phyloP scores from a whole-genome alignment of 2,797 vertebrate species.

The Malurus splendens region DNA sequence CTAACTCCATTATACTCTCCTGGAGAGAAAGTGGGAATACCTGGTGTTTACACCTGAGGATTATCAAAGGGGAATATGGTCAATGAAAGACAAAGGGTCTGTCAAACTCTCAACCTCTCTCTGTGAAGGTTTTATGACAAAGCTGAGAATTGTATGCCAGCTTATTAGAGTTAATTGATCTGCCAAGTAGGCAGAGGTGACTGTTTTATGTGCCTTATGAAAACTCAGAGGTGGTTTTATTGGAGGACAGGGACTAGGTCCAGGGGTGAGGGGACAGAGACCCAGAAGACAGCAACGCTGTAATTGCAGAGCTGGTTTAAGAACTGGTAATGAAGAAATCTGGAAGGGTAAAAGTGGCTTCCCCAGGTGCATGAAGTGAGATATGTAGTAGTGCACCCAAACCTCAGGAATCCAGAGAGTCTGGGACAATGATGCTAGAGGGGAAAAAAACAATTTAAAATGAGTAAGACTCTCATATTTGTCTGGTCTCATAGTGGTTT shows the following conservation, averaged over 20 bases:
- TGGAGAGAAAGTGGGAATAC: not conserved
- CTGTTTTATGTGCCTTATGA: not conserved
- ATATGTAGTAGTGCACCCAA: not conserved
- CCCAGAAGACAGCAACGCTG: not conserved
- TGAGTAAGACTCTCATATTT: not conserved
- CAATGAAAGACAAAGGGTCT: not conserved
- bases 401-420: not conserved
- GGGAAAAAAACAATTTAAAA: constrained; percentile 19
- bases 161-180: not conserved
- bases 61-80: not conserved
- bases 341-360: not conserved
- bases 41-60: not conserved
- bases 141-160: not conserved
- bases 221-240: not conserved
- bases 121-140: not conserved
- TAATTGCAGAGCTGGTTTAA: not conserved
- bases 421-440: not conserved
- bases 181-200: not conserved
- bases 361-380: not conserved
- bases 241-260: rapidly evolving
- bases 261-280: not conserved
- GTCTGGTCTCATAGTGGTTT: not conserved
- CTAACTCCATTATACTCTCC: not conserved
- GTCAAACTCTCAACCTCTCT: not conserved
- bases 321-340: not conserved